Conservation (phyloP, 2,797 vertebrate species). For the Tinamus major region DNA sequence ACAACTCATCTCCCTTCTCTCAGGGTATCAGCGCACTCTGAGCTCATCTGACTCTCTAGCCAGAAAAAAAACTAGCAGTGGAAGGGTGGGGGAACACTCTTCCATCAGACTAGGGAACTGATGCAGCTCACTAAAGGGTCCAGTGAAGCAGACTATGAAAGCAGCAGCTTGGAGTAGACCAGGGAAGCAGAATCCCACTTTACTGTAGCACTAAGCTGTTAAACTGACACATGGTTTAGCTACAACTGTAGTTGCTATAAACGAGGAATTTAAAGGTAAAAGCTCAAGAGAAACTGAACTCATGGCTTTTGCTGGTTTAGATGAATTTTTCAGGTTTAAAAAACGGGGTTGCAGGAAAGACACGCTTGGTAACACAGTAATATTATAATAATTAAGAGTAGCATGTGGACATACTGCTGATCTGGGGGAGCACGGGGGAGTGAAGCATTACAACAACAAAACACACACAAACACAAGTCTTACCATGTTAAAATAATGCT, state of each 20-base stretch:
- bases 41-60: not conserved
- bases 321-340: not conserved
- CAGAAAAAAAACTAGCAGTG: not conserved
- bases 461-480: not conserved
- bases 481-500: constrained; percentile 97
- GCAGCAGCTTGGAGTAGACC: not conserved
- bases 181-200: not conserved
- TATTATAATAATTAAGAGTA: not conserved
- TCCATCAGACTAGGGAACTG: not conserved
- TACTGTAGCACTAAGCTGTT: not conserved
- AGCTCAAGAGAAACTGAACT: not conserved
- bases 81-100: not conserved
- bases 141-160: not conserved
- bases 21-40: not conserved
- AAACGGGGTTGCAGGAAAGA: too few species aligned
- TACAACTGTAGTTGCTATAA: not conserved
- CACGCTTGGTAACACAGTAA: not conserved
- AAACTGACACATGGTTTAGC: not conserved
- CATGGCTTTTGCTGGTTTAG: not conserved
- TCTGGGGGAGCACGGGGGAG: too few species aligned
- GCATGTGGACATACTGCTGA: not conserved
- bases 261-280: not conserved
- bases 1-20: not conserved
- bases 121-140: not conserved
- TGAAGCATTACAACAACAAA: rapidly evolving